Conservation (phyloP, 1,140 invertebrate genomes). For the Cyrtorhinus lividipennis region DNA sequence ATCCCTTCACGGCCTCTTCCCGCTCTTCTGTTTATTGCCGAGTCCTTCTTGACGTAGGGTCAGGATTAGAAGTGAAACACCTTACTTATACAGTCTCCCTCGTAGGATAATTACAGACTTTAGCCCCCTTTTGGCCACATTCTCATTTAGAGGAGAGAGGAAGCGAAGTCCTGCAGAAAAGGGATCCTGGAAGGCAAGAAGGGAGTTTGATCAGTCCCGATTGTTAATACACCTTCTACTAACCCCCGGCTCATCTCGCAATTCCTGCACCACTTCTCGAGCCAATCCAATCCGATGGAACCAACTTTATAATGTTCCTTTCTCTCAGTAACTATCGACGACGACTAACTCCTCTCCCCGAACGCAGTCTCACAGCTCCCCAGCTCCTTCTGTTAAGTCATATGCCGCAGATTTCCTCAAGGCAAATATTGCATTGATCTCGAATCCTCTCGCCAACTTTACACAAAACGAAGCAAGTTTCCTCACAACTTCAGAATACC, state of each 20-base stretch:
- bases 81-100: conserved; percentile 5
- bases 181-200: background rate
- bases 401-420: background rate
- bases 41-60: conserved; percentile 4
- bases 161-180: no score
- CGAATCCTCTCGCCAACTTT: background rate
- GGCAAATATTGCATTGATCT: background rate
- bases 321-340: background rate
- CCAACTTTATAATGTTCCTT: background rate
- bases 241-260: background rate
- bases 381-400: background rate
- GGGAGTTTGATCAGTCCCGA: background rate
- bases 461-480: background rate
- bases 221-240: background rate
- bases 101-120: conserved; percentile 2
- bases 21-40: background rate
- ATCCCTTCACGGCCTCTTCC: background rate
- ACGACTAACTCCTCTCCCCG: background rate
- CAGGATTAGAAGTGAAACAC: conserved; percentile 5
- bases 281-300: background rate
- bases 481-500: no score
- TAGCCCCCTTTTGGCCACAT: conserved; percentile 6
- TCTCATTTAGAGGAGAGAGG: background rate
- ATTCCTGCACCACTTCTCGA: background rate
- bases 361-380: background rate